These are phyloP conservation scores for Hydrotaea cyrtoneurina DNA, from an alignment of 2,888 invertebrate genomes.

Conservation along the genomic window DNA sequence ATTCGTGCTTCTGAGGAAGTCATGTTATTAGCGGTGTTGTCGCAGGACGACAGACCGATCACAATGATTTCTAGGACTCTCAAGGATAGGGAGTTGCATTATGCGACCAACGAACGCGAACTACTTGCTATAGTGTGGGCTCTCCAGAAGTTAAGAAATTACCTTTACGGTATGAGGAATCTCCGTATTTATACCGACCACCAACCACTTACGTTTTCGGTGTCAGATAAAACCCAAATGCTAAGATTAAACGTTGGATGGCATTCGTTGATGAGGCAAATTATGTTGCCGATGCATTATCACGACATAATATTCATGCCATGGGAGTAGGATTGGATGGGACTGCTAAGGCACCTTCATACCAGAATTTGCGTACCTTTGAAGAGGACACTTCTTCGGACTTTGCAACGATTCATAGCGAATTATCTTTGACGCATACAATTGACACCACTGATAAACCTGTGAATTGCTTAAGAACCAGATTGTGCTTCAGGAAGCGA, in stretches of 20 bases:
- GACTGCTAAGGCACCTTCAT: not conserved
- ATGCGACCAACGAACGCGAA: conserved; percentile 11
- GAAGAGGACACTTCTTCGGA: conserved; percentile 43
- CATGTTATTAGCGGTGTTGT: no score
- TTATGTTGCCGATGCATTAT: conserved; percentile 48
- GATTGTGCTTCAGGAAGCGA: conserved; percentile 58
- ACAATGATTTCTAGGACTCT: no score
- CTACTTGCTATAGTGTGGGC: conserved; percentile 73
- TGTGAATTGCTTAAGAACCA: conserved; percentile 67
- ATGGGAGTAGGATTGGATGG: conserved; percentile 27
- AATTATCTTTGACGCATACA: conserved; percentile 61
- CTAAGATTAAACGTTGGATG: conserved; percentile 37
- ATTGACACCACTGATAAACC: conserved; percentile 65
- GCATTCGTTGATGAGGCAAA: conserved; percentile 32
- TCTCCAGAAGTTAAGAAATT: conserved; percentile 75
- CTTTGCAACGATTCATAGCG: conserved; percentile 50
- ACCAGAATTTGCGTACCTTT: not conserved
- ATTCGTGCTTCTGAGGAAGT: no score
- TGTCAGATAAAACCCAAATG: conserved; percentile 57
- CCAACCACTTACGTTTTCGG: conserved; percentile 51
- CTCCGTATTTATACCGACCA: conserved; percentile 42
- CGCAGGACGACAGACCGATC: no score
- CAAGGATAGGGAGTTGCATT: no score
- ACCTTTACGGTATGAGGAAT: conserved; percentile 73
- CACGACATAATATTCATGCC: conserved; percentile 47